Evolutionary conservation across 2,797 vertebrate species (phyloP), one percentile per base, ranked within the genome.

Genomic region (Platyrinchus mystaceus): DNA sequence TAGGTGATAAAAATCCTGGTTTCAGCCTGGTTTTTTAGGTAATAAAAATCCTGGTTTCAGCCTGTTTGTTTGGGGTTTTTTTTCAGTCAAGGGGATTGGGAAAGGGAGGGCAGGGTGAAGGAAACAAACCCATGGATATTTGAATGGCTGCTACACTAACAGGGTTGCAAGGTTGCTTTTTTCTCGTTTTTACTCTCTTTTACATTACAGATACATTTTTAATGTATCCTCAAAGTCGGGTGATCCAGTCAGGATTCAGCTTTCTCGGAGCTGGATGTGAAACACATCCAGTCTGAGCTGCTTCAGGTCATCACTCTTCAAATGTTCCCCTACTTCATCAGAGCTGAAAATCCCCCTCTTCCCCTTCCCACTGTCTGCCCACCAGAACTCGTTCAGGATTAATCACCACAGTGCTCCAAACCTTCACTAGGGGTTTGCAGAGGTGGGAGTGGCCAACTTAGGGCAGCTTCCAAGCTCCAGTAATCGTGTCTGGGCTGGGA

Each of bases 101-200:
- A 63, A 91, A 63, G 20, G 28, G 14, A 80, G 2, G 12, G 15
- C 17, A 59, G 53, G 32, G n/a, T 18, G 7, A 71, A 55, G 53
- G 50, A 39, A 82, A 20, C 3, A 34, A 74, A 50, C 3, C 4
- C 50, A 36, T 0, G 0, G 59, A 5, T 82, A 53, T 50, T 53
- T 64, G 60, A 75, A 43, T 8, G 14, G 16, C 23, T 53, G 19
- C 11, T 8, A 30, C 20, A 26, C 12, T 41, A 39, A 30, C 5
- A 41, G 21, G 18, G 6, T 5, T 71, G 32, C 22, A 63, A 68
- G 16, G 44, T 41, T 68, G 12, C 6, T 63, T 30, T 41, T 18
- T 79, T 37, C 7, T 62, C n/a, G 3, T 20, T 52, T 64, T 44
- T 44, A 22, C 21, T 41, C 47, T 66, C 23, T 27, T 36, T 55